Conservation (phyloP, 2,113 vertebrate genomes). For the Apistogramma diplotaenia region DNA sequence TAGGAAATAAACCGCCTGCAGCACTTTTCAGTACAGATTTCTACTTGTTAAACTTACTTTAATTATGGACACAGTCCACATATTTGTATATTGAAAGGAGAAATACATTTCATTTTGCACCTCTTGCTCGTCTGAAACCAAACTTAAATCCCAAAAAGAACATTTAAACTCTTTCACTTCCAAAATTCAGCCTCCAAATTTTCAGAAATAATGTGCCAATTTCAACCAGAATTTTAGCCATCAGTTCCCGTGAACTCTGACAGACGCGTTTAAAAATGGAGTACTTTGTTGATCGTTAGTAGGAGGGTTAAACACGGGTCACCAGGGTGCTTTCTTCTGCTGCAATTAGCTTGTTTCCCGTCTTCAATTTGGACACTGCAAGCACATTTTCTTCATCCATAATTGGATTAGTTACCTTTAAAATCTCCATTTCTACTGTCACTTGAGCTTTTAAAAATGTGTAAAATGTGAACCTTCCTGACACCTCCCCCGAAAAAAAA, state of each 20-base stretch:
- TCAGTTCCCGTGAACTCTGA: neutral
- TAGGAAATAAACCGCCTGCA: too few relatives aligned
- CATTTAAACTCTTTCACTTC: neutral
- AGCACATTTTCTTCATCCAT: slow-evolving; percentile 5
- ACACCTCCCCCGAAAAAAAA: neutral
- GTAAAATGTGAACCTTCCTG: slow-evolving; percentile 14
- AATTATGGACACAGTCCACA: too few relatives aligned
- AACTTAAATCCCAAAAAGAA: neutral
- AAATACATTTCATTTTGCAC: neutral
- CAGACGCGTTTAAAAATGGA: neutral
- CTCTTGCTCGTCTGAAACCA: neutral
- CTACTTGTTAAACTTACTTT: rapidly evolving
- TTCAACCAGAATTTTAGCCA: neutral
- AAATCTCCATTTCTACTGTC: slow-evolving; percentile 22
- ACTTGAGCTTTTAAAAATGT: slow-evolving; percentile 21
- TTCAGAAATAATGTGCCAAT: neutral
- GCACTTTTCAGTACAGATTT: neutral
- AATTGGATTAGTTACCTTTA: slow-evolving; percentile 51
- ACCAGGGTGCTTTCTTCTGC: neutral
- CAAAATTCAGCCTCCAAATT: neutral
- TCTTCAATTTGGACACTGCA: neutral
- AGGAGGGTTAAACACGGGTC: neutral
- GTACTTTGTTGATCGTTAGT: slow-evolving; percentile 12
- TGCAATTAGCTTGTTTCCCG: slow-evolving; percentile 17
- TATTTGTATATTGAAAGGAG: too few relatives aligned